phyloP scores from a whole-genome alignment of 2,888 invertebrate genomes.

The Drosophila neutralis region DNA sequence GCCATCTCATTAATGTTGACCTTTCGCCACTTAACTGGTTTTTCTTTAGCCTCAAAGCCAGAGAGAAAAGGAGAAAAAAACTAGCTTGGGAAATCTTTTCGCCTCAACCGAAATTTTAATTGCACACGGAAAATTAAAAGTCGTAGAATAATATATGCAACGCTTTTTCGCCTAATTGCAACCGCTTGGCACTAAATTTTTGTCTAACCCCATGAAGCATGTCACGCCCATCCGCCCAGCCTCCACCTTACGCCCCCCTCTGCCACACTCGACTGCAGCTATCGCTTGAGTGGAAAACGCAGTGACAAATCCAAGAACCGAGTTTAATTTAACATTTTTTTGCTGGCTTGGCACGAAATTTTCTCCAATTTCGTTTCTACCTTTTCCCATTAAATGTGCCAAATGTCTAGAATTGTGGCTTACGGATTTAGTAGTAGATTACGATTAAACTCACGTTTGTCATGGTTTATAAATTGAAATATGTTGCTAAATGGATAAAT shows the following conservation, averaged over 20 bases:
- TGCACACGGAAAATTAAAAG: constrained; percentile 55
- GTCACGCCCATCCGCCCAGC: constrained; percentile 14
- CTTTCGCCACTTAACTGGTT: background rate
- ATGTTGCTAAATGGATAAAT: background rate
- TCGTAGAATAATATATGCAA: constrained; percentile 58
- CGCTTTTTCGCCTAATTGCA: constrained; percentile 70
- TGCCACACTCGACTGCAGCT: constrained; percentile 6
- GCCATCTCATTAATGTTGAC: constrained; percentile 35
- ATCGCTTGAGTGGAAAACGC: constrained; percentile 26
- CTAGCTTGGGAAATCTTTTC: constrained; percentile 28
- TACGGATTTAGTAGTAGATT: background rate
- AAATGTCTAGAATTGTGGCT: no score
- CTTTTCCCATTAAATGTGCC: background rate
- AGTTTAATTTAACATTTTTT: constrained; percentile 64
- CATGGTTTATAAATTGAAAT: background rate
- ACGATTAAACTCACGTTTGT: background rate
- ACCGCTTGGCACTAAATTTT: constrained; percentile 52
- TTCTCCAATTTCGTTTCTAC: constrained; percentile 18
- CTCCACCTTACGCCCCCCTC: background rate
- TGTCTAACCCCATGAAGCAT: constrained; percentile 61
- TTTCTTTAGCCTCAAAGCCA: background rate
- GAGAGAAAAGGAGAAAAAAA: background rate
- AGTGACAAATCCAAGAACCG: constrained; percentile 38
- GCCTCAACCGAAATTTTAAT: constrained; percentile 61
- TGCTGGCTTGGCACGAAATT: constrained; percentile 53